phyloP scores from a whole-genome alignment of 2,113 vertebrate species.

The Ptyas mucosa region DNA sequence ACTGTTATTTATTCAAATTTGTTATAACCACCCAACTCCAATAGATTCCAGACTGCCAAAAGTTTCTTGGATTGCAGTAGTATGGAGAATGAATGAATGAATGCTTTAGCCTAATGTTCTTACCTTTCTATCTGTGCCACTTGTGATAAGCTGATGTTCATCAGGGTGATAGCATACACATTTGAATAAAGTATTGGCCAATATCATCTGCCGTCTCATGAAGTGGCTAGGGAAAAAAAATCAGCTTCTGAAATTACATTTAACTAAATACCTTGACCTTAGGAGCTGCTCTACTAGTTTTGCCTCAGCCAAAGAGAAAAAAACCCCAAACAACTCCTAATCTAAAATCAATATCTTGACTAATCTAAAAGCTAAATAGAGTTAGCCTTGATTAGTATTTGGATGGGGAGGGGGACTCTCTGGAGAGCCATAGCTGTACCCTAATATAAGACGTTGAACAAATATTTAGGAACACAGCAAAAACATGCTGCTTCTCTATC shows the following conservation, averaged over 20 bases:
- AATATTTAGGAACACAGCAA: neutral
- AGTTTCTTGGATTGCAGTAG: neutral
- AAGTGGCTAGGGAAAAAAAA: conserved; percentile 69
- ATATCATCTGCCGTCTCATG: conserved; percentile 79
- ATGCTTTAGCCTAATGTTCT: conserved; percentile 7
- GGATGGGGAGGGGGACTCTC: neutral
- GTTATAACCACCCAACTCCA: neutral
- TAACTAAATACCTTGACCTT: neutral
- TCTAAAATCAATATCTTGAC: neutral
- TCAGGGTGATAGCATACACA: conserved; percentile 87
- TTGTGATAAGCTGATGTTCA: conserved; percentile 84
- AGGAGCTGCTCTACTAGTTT: neutral
- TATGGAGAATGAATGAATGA: neutral
- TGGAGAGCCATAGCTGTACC: neutral
- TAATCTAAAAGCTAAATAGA: neutral
- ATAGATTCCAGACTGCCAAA: neutral
- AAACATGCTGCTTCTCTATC: neutral
- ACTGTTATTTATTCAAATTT: neutral
- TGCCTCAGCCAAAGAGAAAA: neutral
- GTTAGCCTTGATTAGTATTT: neutral
- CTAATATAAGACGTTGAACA: neutral
- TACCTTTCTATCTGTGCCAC: conserved; percentile 86
- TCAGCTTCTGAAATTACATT: neutral
- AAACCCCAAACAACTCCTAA: neutral
- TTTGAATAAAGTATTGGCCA: conserved; percentile 79